Evolutionary conservation across 1,140 invertebrate species (phyloP).

Genomic region (Calosoma granatense): DNA sequence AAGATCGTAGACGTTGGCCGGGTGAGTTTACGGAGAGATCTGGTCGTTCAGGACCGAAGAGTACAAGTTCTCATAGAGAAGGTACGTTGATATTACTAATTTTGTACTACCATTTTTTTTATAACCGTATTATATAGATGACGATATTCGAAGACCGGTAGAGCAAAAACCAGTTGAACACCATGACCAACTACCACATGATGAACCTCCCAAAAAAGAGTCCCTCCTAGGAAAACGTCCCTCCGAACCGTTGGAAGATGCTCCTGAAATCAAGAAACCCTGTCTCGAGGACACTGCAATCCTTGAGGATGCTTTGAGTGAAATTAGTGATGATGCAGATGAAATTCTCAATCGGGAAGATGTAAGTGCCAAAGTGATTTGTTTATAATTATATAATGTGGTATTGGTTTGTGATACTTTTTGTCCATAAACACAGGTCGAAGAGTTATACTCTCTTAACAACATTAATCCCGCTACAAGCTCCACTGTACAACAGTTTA

Average conservation of each 20-base stretch:
- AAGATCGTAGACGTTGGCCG: conserved; percentile 26
- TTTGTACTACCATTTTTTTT: background rate
- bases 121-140: conserved; percentile 5
- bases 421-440: no score
- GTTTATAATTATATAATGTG: conserved; percentile 13
- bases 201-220: conserved; percentile 3
- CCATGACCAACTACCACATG: background rate
- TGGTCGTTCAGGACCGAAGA: conserved; percentile 24
- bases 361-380: conserved; percentile 33
- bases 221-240: conserved; percentile 20
- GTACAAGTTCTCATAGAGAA: conserved; percentile 25
- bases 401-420: conserved; percentile 19
- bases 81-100: no score
- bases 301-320: conserved; percentile 65
- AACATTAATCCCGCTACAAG: conserved; percentile 19
- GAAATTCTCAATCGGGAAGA: conserved; percentile 72
- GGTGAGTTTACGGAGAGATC: conserved; percentile 1
- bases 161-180: background rate
- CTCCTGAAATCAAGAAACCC: conserved; percentile 38
- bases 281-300: conserved; percentile 42
- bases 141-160: background rate
- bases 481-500: conserved; percentile 9
- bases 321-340: conserved; percentile 78
- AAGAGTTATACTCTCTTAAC: conserved; percentile 19
- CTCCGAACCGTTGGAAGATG: conserved; percentile 30